These are phyloP conservation scores for Lasioglossum calceatum DNA, from an alignment of 2,888 invertebrate species.

Conservation along the genomic window DNA sequence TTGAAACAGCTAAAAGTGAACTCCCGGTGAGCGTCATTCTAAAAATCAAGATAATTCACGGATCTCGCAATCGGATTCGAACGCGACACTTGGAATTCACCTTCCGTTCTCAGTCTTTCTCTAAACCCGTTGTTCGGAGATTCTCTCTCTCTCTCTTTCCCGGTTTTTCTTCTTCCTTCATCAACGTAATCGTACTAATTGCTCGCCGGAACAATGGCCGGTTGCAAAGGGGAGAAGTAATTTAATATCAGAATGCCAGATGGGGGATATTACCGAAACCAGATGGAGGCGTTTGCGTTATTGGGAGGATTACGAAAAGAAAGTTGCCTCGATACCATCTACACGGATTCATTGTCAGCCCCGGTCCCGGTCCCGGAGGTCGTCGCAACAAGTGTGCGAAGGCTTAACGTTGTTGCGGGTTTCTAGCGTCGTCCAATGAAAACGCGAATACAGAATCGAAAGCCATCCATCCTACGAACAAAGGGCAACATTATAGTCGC, in stretches of 20 bases:
- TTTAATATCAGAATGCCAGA: conserved; percentile 52
- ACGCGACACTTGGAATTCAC: conserved; percentile 38
- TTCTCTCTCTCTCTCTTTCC: neutral
- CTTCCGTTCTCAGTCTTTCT: neutral
- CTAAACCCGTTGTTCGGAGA: too few species aligned
- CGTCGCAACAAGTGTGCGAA: conserved; percentile 49
- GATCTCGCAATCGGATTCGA: conserved; percentile 33
- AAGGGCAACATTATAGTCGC: neutral
- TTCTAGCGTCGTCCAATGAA: conserved; percentile 23
- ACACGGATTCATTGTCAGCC: conserved; percentile 60
- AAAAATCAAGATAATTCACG: conserved; percentile 43
- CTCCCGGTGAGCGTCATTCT: conserved; percentile 31
- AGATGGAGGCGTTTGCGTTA: conserved; percentile 54
- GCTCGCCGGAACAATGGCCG: conserved; percentile 49
- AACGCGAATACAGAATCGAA: neutral
- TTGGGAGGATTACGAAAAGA: conserved; percentile 60
- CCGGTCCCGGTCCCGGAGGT: conserved; percentile 43
- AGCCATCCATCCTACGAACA: neutral
- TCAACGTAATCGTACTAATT: conserved; percentile 57
- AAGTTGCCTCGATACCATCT: conserved; percentile 50
- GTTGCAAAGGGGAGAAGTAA: conserved; percentile 28
- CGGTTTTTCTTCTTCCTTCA: conserved; percentile 17
- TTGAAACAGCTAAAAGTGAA: conserved; percentile 30
- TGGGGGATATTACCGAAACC: conserved; percentile 51
- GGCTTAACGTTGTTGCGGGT: conserved; percentile 39